Evolutionary conservation across 1,140 invertebrate species (phyloP).

Genomic region (Papilio helenus): DNA sequence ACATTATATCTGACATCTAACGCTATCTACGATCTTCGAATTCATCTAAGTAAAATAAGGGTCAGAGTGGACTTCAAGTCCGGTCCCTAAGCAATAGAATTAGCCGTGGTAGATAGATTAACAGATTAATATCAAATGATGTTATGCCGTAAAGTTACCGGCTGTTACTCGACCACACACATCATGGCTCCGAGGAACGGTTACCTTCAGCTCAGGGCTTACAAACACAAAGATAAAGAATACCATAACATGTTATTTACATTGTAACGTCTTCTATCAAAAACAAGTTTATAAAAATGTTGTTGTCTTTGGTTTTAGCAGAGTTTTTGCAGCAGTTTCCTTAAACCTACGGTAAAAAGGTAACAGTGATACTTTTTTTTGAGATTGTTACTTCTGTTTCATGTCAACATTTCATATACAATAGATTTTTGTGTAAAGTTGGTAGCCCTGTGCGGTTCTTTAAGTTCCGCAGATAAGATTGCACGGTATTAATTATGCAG

Average conservation of each 20-base stretch:
- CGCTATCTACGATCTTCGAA: slow-evolving; percentile 23
- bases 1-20: slow-evolving; percentile 14
- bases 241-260: too few species aligned
- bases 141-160: slow-evolving; percentile 30
- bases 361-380: too few species aligned
- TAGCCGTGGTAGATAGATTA: slow-evolving; percentile 29
- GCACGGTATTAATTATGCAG: slow-evolving; percentile 43
- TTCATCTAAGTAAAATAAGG: slow-evolving; percentile 32
- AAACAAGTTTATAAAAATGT: too few species aligned
- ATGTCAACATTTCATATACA: background rate
- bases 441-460: background rate
- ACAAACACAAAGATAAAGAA: background rate
- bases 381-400: too few species aligned
- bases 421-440: background rate
- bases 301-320: too few species aligned
- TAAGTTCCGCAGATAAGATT: slow-evolving; percentile 4
- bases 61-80: slow-evolving; percentile 12
- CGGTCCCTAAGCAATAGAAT: slow-evolving; percentile 18
- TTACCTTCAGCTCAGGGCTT: background rate
- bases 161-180: slow-evolving; percentile 35
- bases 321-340: too few species aligned
- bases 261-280: too few species aligned
- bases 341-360: too few species aligned
- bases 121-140: slow-evolving; percentile 36
- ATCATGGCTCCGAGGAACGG: slow-evolving; percentile 23